Percentiles rank a stretch among this genome's conserved stretches.
These are phyloP conservation scores for Lagria hirta DNA, from an alignment of 2,888 invertebrate genomes.

Conservation along the genomic window DNA sequence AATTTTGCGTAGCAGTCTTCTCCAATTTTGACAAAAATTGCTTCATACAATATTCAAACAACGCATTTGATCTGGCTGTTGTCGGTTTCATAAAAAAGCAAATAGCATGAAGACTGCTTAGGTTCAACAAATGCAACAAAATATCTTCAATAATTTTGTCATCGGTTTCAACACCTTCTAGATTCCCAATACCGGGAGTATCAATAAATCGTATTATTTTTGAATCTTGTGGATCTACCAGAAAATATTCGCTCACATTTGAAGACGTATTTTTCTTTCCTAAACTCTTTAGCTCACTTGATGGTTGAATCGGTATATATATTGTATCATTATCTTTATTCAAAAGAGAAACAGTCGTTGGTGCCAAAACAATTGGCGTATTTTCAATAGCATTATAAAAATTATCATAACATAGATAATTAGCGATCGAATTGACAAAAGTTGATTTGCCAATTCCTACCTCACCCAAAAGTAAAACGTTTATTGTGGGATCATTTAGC, in stretches of 20 bases:
- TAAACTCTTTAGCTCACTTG: no score
- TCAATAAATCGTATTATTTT: conserved; percentile 44
- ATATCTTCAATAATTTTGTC: conserved; percentile 44
- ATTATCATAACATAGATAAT: conserved; percentile 40
- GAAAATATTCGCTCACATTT: no score
- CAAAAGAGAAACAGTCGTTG: conserved; percentile 37
- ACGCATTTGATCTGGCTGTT: conserved; percentile 40
- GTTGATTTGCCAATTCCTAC: conserved; percentile 51
- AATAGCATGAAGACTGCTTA: conserved; percentile 45
- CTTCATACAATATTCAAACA: conserved; percentile 46
- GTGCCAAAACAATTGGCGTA: conserved; percentile 39
- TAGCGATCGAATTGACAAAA: conserved; percentile 47
- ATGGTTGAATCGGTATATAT: no score
- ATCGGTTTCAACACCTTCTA: conserved; percentile 37
- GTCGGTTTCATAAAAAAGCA: conserved; percentile 45
- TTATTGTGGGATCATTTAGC: no score
- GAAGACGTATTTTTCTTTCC: no score
- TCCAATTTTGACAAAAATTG: conserved; percentile 47
- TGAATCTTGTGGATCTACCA: conserved; percentile 28
- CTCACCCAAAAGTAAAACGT: conserved; percentile 47
- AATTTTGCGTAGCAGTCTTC: conserved; percentile 45
- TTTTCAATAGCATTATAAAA: conserved; percentile 36
- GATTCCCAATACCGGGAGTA: conserved; percentile 47
- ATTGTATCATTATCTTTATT: no score
- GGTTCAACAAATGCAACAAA: conserved; percentile 41